Base-by-base conservation (phyloP, 1,140 invertebrate genomes). In the Drosophila asahinai region DNA sequence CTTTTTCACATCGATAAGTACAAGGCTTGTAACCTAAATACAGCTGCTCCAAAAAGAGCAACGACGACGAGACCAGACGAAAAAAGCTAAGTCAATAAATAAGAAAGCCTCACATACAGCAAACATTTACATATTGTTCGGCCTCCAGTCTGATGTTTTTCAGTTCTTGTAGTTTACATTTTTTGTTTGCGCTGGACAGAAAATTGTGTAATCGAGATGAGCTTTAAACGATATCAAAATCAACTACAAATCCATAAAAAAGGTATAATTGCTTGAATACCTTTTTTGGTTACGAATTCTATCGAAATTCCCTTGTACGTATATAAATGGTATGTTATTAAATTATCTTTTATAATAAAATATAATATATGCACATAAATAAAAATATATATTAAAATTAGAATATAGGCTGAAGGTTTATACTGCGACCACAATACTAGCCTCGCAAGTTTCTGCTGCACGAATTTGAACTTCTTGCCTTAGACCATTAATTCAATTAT, bases 1-100 rank as follows among this genome's bases (percentile, higher is more conserved):
- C 65, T 87, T 87, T 87, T 87, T 87, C 86, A 89, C 84, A 90
- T 89, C 83, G 84, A 83, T 81, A 76, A 61, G 66, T 64, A 51
- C 66, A 80, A 80, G 57, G 70, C 51, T 68, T 68, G 57, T 43
- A 58, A 36, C 59, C 38, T 48, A 57, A 65, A 72, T 47, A 65
- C 51, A 49, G 33, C 63, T 38, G 42, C 57, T 15, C 6, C 59
- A 22, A 19, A 40, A 61, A 63, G 22, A 33, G 58, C 76, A 65
- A 25, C 74, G 38, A 12, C 40, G 25, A 22, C 49, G 65, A 17
- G 45, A 63, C 45, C 51, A 48, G 62, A 33, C 63, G 38, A 22
- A 49, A 51, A 67, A 74, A 59, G 66, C 15, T 14, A 65, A 52
- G 58, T 72, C 76, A 79, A 79, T 79, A 78, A 78, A 78, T 78